Evolutionary conservation across 2,888 invertebrate species (phyloP), one percentile per base, ranked within the genome.

Genomic region (Morpho deidamia): DNA sequence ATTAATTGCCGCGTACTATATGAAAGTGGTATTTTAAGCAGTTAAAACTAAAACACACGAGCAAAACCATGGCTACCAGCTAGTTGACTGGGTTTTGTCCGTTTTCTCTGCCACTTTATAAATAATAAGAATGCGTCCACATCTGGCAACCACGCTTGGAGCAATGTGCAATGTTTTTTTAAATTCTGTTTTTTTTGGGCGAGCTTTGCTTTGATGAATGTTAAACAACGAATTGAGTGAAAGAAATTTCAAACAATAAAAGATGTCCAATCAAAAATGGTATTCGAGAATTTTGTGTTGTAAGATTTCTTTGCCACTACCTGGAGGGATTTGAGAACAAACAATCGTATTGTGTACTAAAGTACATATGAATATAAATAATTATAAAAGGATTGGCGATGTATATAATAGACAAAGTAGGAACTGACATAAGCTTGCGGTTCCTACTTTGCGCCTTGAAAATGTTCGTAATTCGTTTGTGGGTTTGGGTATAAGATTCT

Each of bases 91-190:
- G n/a, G n/a, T 23, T 23, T 23, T 23, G 23, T 23, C 5, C 23
- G 37, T n/a, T 37, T 48, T 44, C 37, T 42, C 43, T 45, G 40
- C 9, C 47, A 44, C 45, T 32, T 45, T 44, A 48, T 59, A 53
- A 53, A 60, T 53, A 56, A 62, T 53, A 58, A 56, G 51, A 58
- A 53, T 48, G 43, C 11, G 42, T 49, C 60, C 49, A 66, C 67
- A 68, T 68, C 65, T 68, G 67, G 67, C 66, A 49, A 50, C 61
- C 67, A 68, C 49, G 56, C 62, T 57, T 48, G 56, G 39, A 46
- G 32, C 47, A 43, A 55, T 59, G 53, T 61, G 58, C 53, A 55
- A 48, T 55, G 47, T 51, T 58, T 54, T 49, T 57, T 45, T 39
- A 49, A 44, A 37, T n/a, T 37, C 44, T 45, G 51, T 47, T 44